phyloP scores from a whole-genome alignment of 2,113 vertebrate species.

The Pipa parva region DNA sequence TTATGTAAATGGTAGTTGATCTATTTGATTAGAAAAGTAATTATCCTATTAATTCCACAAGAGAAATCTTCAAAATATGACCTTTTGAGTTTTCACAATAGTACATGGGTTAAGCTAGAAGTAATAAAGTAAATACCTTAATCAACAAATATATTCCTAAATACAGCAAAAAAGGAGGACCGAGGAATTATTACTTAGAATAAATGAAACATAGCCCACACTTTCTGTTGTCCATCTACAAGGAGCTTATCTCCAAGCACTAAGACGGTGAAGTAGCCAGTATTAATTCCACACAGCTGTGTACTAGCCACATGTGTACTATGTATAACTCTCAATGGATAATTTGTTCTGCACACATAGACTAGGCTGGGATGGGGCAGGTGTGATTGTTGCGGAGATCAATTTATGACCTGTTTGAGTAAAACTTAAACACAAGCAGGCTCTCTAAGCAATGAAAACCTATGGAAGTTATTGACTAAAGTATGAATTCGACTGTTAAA shows the following conservation, averaged over 20 bases:
- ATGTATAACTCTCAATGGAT: conserved; percentile 39
- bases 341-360: conserved; percentile 41
- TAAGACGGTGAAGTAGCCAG: conserved; percentile 40
- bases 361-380: conserved; percentile 46
- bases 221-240: conserved; percentile 41
- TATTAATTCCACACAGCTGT: conserved; percentile 49
- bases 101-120: too few species aligned
- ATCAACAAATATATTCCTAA: too few species aligned
- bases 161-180: too few species aligned
- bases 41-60: too few species aligned
- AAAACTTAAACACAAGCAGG: conserved; percentile 45
- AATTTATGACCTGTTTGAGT: conserved; percentile 44
- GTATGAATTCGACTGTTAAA: too few species aligned
- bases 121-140: too few species aligned
- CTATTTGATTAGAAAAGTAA: too few species aligned
- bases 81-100: too few species aligned
- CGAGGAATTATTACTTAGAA: conserved; percentile 45
- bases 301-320: neutral
- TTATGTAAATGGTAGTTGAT: too few species aligned
- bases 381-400: conserved; percentile 41
- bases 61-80: too few species aligned
- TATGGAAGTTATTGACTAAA: too few species aligned
- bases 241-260: conserved; percentile 43
- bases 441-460: conserved; percentile 47
- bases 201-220: conserved; percentile 46